phyloP scores from a whole-genome alignment of 2,797 vertebrate genomes.

The Phrynocephalus vlangalii region DNA sequence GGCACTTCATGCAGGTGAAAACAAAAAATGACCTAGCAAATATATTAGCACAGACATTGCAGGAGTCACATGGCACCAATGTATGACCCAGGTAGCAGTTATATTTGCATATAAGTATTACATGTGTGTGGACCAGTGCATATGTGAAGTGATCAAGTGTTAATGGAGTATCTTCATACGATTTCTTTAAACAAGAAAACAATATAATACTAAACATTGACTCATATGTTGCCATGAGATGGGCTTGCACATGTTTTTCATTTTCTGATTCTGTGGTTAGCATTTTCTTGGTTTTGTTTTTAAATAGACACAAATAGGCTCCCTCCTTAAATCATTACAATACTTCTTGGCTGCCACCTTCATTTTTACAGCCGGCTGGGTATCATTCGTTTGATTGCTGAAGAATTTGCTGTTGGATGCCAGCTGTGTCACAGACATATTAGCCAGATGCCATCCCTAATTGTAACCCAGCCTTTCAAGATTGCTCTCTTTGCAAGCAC shows the following conservation, averaged over 20 bases:
- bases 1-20: neutral
- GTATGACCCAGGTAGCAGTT: neutral
- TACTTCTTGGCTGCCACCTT: conserved; percentile 49
- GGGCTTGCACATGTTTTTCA: neutral
- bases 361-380: conserved; percentile 43
- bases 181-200: too few species aligned
- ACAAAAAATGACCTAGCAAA: neutral
- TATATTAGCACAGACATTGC: too few species aligned
- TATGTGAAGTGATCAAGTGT: neutral
- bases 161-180: neutral
- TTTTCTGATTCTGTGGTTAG: rapidly evolving
- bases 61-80: neutral
- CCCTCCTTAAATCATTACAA: conserved; percentile 54
- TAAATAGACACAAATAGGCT: conserved; percentile 35
- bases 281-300: conserved; percentile 20
- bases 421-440: conserved; percentile 67
- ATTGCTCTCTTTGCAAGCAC: conserved; percentile 45
- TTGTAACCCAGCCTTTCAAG: conserved; percentile 45
- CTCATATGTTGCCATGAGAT: neutral
- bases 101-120: neutral
- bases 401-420: conserved; percentile 69
- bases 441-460: conserved; percentile 61
- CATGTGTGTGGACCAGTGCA: neutral
- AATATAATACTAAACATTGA: too few species aligned
- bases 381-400: conserved; percentile 60